These are phyloP conservation scores for Paramuricea clavata DNA, from an alignment of 92 coral and sea anemone species.

Conservation along the genomic window DNA sequence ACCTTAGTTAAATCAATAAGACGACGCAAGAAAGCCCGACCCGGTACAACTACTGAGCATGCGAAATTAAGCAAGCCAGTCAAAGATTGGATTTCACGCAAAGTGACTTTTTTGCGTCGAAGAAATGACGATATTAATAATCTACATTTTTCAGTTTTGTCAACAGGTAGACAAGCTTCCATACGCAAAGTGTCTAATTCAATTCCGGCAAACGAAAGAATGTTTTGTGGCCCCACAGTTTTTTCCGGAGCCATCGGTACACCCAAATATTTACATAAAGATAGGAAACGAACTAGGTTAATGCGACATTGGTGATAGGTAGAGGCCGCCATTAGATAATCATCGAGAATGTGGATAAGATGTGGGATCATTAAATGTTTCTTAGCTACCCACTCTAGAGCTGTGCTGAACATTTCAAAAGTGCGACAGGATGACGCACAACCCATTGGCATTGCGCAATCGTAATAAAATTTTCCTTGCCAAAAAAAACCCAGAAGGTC, in stretches of 20 bases:
- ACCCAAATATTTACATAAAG: constrained; percentile 55
- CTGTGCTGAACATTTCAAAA: constrained; percentile 74
- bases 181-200: constrained; percentile 49
- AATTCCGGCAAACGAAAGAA: constrained; percentile 67
- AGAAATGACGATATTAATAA: constrained; percentile 8
- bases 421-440: constrained; percentile 74
- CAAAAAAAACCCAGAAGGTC: constrained; percentile 62
- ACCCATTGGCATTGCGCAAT: constrained; percentile 76
- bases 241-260: constrained; percentile 77
- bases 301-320: constrained; percentile 33
- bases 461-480: constrained; percentile 70
- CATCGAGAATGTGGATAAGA: constrained; percentile 68
- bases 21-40: constrained; percentile 60
- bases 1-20: constrained; percentile 53
- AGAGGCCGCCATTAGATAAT: constrained; percentile 69
- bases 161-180: constrained; percentile 66
- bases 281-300: constrained; percentile 27
- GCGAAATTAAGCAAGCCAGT: constrained; percentile 65
- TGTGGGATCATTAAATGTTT: constrained; percentile 49
- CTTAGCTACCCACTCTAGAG: constrained; percentile 74
- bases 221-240: constrained; percentile 54
- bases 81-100: constrained; percentile 51
- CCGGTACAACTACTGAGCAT: constrained; percentile 51
- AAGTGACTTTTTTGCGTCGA: constrained; percentile 42
- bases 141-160: constrained; percentile 54